Evolutionary conservation across 2,797 vertebrate species (phyloP), one percentile per base, ranked within the genome.

Genomic region (Myotis vivesi): DNA sequence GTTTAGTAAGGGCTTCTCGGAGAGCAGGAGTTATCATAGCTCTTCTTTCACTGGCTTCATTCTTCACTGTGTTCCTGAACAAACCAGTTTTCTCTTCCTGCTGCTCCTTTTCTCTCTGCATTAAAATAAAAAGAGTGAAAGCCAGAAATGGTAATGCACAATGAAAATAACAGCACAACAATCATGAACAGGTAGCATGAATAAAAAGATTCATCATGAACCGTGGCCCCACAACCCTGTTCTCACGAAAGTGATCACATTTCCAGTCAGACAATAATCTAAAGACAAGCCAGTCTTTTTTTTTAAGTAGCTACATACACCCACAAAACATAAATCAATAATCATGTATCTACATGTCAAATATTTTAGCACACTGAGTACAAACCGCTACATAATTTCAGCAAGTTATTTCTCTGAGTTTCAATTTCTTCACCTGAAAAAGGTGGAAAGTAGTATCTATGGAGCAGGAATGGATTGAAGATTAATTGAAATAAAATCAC

Each of bases 21-120:
- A 99, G 98, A 38, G 99, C 98, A 0, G 99, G 98, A 0, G 99
- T 99, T 94, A 99, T 99, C 99, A 99, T 99, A 96, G 99, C 99
- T 96, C 99, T 98, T 91, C 97, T 97, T 66, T 99, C 99, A n/a
- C 62, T 95, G 69, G 98, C 98, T 55, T 97, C 97, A 15, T 94
- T 98, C 96, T 73, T 97, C 95, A 96, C 97, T 0, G n/a, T 1
- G 36, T 3, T 76, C 51, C 81, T 38, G 5, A 66, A 38, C 46
- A 93, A 19, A 12, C 20, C 6, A 6, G 28, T 49, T 22, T 76
- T 72, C 68, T 86, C 98, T 71, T 95, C 98, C 88, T 96, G 19
- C 0, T 87, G 92, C 33, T 98, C 97, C 41, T 11, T 92, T 69
- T 98, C 98, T 96, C 95, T 97, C 98, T 98, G 96, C 44, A 91